These are phyloP conservation scores for Drosophila ochracea DNA, from an alignment of 2,888 invertebrate species.

Conservation along the genomic window DNA sequence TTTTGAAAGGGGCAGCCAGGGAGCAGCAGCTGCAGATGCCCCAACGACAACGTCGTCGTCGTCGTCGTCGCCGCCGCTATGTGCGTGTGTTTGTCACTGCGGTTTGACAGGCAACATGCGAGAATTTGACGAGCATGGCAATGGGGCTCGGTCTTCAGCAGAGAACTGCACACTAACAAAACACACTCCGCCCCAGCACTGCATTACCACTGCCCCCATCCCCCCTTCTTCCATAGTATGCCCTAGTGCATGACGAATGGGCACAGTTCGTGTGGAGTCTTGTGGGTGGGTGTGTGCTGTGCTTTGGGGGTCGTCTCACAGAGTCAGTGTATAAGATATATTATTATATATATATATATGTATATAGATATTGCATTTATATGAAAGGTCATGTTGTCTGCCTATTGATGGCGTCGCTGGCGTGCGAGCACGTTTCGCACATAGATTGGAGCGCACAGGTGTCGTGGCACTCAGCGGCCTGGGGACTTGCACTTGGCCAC, in stretches of 20 bases:
- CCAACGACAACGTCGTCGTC: slow-evolving; percentile 37
- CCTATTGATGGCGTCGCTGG: slow-evolving; percentile 67
- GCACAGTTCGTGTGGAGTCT: slow-evolving; percentile 36
- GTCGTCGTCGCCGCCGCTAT: not conserved
- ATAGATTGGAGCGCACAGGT: slow-evolving; percentile 72
- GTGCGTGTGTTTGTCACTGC: slow-evolving; percentile 76
- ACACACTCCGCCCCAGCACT: not conserved
- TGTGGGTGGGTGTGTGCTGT: slow-evolving; percentile 63
- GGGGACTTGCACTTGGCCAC: slow-evolving; percentile 1
- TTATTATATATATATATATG: slow-evolving; percentile 1
- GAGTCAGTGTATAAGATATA: slow-evolving; percentile 30
- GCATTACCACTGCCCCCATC: slow-evolving; percentile 3
- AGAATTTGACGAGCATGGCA: slow-evolving; percentile 84
- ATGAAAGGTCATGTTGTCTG: slow-evolving; percentile 71
- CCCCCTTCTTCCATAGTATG: not conserved
- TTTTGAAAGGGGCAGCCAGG: not conserved
- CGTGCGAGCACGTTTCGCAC: slow-evolving; percentile 77
- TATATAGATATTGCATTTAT: slow-evolving; percentile 18
- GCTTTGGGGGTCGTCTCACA: slow-evolving; percentile 45
- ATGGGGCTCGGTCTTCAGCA: slow-evolving; percentile 28
- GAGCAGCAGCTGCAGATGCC: slow-evolving; percentile 68
- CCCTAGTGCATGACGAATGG: slow-evolving; percentile 47
- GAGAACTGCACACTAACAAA: not conserved
- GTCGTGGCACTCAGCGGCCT: slow-evolving; percentile 41
- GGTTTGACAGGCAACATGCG: slow-evolving; percentile 85